Conservation (phyloP, 2,888 invertebrate species). For the Eretmocerus hayati region DNA sequence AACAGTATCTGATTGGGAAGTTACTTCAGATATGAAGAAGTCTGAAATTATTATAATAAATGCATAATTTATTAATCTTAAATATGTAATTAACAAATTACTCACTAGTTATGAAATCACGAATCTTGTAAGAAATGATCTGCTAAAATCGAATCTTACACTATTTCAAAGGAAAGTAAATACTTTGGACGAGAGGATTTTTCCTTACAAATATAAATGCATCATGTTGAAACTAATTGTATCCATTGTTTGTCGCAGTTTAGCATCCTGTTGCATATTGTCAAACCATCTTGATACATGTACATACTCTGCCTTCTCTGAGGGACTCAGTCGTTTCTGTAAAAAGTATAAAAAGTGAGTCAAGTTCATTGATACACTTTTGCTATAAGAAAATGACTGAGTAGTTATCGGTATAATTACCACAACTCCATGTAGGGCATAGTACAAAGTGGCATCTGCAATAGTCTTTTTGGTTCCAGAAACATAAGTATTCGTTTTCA, state of each 20-base stretch:
- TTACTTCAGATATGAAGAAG: background rate
- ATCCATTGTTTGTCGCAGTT: conserved; percentile 52
- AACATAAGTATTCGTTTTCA: conserved; percentile 53
- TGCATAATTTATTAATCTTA: conserved; percentile 13
- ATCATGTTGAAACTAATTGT: conserved; percentile 47
- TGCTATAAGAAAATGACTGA: no score
- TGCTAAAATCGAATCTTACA: conserved; percentile 6
- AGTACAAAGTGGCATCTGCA: conserved; percentile 65
- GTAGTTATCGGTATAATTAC: conserved; percentile 43
- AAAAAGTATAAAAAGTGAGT: conserved; percentile 24
- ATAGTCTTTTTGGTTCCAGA: conserved; percentile 55
- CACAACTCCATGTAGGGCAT: conserved; percentile 59
- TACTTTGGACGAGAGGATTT: conserved; percentile 2
- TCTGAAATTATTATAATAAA: conserved; percentile 7
- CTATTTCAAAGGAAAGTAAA: conserved; percentile 11
- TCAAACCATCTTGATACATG: conserved; percentile 73
- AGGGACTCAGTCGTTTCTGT: conserved; percentile 57
- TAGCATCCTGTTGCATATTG: conserved; percentile 64
- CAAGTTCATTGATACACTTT: background rate
- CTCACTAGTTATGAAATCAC: conserved; percentile 15
- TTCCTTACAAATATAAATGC: conserved; percentile 36
- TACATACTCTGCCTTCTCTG: conserved; percentile 62
- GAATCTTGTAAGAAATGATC: background rate
- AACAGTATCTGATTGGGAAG: no score
- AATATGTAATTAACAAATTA: conserved; percentile 21